Evolutionary conservation across 2,113 vertebrate genomes (phyloP).

Genomic region (Ranitomeya imitator): DNA sequence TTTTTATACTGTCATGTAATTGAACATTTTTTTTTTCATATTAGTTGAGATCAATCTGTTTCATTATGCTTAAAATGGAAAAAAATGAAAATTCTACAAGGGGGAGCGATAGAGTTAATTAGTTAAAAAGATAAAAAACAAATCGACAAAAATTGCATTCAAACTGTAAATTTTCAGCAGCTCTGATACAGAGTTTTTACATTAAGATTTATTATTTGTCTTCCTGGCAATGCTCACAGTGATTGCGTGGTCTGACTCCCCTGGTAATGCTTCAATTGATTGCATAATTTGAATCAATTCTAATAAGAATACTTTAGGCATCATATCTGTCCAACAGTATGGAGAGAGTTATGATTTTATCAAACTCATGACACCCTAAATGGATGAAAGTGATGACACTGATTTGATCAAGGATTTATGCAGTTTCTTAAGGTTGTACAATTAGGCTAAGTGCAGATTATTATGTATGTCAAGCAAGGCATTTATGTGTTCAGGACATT

Average conservation of each 20-base stretch:
- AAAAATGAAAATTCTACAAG: not conserved
- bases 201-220: not conserved
- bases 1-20: not conserved
- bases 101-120: not conserved
- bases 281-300: constrained; percentile 25
- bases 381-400: not conserved
- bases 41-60: not conserved
- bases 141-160: not conserved
- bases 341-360: not conserved
- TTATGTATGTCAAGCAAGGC: constrained; percentile 2
- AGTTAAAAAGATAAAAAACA: not conserved
- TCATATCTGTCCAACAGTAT: not conserved
- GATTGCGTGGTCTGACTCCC: constrained; percentile 8
- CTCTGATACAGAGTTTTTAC: constrained; percentile 1
- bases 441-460: not conserved
- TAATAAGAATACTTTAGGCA: not conserved
- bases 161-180: not conserved
- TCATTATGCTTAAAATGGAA: not conserved
- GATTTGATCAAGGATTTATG: constrained; percentile 8
- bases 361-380: not conserved
- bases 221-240: not conserved
- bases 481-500: not conserved
- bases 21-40: not conserved
- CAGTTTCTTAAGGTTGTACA: constrained; percentile 4
- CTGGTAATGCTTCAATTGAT: constrained; percentile 21